A percentile compares a stretch with the other conserved stretches of the same genome.
phyloP scores from a whole-genome alignment of 2,113 vertebrate species.

The Hemibagrus wyckioides region DNA sequence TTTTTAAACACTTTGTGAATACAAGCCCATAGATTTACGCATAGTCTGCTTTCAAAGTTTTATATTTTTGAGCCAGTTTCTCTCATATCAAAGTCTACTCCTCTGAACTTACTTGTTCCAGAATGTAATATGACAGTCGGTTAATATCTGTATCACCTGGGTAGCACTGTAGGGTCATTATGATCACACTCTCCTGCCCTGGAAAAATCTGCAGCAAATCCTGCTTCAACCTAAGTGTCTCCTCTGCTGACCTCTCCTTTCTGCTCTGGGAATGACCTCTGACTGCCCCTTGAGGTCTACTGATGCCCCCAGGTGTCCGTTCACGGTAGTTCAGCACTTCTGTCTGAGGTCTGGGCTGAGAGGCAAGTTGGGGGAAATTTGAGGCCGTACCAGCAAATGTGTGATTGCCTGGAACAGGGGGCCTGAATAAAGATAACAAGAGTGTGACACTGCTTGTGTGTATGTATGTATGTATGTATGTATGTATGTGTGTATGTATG shows the following conservation, averaged over 20 bases:
- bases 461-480: not conserved
- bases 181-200: conserved; percentile 78
- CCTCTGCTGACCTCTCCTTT: conserved; percentile 56
- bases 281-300: conserved; percentile 23
- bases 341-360: conserved; percentile 54
- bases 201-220: conserved; percentile 78
- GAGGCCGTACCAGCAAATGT: conserved; percentile 60
- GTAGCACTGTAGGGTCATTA: conserved; percentile 77
- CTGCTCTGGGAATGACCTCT: not conserved
- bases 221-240: conserved; percentile 72
- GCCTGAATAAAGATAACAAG: conserved; percentile 42
- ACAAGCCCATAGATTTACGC: not conserved
- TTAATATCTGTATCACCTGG: conserved; percentile 76
- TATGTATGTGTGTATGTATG: not conserved
- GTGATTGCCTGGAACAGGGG: conserved; percentile 60
- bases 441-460: not conserved
- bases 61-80: not conserved
- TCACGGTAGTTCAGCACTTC: conserved; percentile 67
- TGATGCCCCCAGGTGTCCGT: conserved; percentile 41
- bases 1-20: not conserved
- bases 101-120: conserved; percentile 64
- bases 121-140: conserved; percentile 75
- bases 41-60: not conserved
- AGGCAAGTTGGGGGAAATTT: not conserved
- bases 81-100: not conserved